These are phyloP conservation scores for Cisticola juncidis DNA, from an alignment of 2,113 vertebrate species.

Conservation along the genomic window DNA sequence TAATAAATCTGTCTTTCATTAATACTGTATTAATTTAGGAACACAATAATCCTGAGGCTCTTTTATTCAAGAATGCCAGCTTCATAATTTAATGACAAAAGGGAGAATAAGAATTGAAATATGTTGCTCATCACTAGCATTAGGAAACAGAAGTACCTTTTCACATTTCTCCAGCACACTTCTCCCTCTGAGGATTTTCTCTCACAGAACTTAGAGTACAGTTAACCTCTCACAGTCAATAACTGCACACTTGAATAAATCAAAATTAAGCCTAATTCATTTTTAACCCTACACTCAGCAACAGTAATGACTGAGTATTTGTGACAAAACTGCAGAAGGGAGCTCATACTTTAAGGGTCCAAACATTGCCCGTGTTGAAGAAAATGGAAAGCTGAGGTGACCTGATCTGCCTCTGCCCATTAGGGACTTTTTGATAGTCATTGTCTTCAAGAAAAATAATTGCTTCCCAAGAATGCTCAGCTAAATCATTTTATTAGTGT, in stretches of 20 bases:
- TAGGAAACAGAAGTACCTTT: constrained; percentile 5
- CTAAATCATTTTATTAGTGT: constrained; percentile 76
- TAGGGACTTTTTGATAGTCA: constrained; percentile 70
- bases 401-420: constrained; percentile 70
- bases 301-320: constrained; percentile 44
- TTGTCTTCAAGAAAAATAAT: constrained; percentile 75
- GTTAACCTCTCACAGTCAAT: constrained; percentile 2
- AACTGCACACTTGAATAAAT: constrained; percentile 2
- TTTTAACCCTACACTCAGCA: constrained; percentile 44
- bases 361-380: constrained; percentile 33
- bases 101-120: neutral
- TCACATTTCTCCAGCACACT: neutral
- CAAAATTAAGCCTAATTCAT: constrained; percentile 48
- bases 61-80: neutral
- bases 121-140: neutral
- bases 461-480: constrained; percentile 75
- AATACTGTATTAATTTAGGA: neutral
- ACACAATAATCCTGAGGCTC: neutral
- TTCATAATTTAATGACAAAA: neutral
- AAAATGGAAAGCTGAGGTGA: constrained; percentile 68
- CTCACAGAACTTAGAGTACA: neutral
- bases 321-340: constrained; percentile 39
- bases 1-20: constrained; percentile 6
- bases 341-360: constrained; percentile 14
- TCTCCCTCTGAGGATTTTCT: neutral